phyloP scores from a whole-genome alignment of 2,797 vertebrate genomes.

The Glossophaga mutica region DNA sequence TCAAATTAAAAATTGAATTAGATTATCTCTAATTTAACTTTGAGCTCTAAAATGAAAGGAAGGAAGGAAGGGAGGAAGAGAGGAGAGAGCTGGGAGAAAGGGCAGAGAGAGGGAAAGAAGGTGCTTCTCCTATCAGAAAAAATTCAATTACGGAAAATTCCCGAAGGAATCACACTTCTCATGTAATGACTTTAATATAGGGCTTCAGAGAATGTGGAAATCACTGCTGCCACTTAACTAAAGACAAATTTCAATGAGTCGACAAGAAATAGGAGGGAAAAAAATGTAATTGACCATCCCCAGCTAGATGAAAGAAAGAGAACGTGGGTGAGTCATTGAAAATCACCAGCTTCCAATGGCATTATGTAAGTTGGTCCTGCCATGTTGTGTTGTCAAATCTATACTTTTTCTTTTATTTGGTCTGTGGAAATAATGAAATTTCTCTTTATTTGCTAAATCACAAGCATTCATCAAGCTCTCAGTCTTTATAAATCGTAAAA shows the following conservation, averaged over 20 bases:
- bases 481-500: background rate
- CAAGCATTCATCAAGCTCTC: background rate
- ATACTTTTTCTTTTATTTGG: background rate
- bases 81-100: background rate
- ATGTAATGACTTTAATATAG: background rate
- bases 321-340: conserved; percentile 7
- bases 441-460: conserved; percentile 1
- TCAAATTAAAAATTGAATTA: background rate
- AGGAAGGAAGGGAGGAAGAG: no score
- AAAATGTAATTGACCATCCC: background rate
- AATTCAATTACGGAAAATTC: background rate
- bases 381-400: conserved; percentile 50
- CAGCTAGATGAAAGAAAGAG: background rate
- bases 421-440: background rate
- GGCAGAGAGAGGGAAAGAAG: background rate
- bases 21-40: background rate
- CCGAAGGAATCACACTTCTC: background rate
- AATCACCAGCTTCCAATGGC: conserved; percentile 45
- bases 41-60: background rate
- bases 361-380: background rate
- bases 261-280: background rate
- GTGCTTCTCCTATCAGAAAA: background rate
- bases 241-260: background rate
- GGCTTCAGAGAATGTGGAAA: background rate
- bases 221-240: background rate